Base-by-base conservation (phyloP, 2,888 invertebrate genomes). In the Parnassius glacialis region DNA sequence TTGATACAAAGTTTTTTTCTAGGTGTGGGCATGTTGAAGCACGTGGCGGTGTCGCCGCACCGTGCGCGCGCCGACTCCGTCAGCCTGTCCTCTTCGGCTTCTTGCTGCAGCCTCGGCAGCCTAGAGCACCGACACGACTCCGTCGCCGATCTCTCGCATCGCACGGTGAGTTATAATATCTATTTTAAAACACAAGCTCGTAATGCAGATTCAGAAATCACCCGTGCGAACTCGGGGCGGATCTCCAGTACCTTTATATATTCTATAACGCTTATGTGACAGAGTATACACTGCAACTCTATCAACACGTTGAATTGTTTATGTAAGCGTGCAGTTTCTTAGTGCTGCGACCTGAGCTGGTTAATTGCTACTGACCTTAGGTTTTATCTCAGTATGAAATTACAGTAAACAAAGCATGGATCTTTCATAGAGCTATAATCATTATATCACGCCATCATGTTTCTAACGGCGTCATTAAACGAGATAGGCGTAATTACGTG, bases 21-120 rank as follows among this genome's bases (percentile, higher is more conserved):
- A 13, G 63, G 57, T 56, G 43, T 1, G 70, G 85, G 81, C 92
- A 97, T 97, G 97, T 93, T 97, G 93, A 97, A 97, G 92, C 97
- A 97, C 95, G 97, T 97, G 88, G 96, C 96, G 91, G 95, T 96
- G 85, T 96, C 96, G 72, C 97, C 97, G 71, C 94, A 96, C 90
- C 94, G 96, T 87, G 94, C 95, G 78, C 95, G 97, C 83, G 71
- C 74, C 68, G 97, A 97, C 92, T 96, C 96, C 70, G 94, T 96
- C 72, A 96, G 96, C 75, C 90, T 97, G 69, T 95, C 96, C 72
- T 96, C 96, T 57, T 95, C 94, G n/a, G 92, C 94, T 53, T 95
- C 92, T 71, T 83, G 94, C 90, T 92, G 95, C 92, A 94, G 95
- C 87, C 94, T 94, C 70, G 76, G 95, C 93, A 91, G 95, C 93